These are phyloP conservation scores for Nannoperca australis DNA, from an alignment of 2,797 vertebrate species.

Conservation along the genomic window DNA sequence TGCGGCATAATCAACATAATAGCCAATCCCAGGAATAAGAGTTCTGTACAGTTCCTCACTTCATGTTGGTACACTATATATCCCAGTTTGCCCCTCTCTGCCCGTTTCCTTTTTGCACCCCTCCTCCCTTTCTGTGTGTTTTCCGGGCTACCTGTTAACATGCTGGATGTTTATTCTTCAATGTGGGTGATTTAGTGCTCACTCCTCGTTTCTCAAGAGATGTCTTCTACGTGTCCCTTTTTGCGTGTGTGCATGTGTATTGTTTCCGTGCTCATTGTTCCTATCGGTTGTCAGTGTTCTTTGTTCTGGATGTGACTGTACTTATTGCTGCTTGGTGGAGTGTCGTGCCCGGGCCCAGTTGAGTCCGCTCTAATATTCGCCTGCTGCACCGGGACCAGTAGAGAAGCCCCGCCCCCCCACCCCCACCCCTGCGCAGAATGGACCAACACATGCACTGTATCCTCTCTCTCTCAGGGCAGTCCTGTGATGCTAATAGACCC, in stretches of 20 bases:
- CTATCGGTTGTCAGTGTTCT: slow-evolving; percentile 10
- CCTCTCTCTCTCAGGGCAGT: slow-evolving; percentile 17
- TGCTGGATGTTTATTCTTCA: slow-evolving; percentile 25
- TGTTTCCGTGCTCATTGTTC: slow-evolving; percentile 8
- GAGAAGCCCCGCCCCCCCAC: not conserved
- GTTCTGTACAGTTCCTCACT: slow-evolving; percentile 5
- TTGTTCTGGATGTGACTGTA: slow-evolving; percentile 50
- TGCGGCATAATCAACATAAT: not conserved
- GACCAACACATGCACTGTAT: slow-evolving; percentile 60
- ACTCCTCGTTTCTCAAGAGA: slow-evolving; percentile 8
- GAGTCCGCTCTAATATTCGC: slow-evolving; percentile 47
- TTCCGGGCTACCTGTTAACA: slow-evolving; percentile 31
- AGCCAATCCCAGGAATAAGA: slow-evolving; percentile 9
- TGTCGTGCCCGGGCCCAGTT: slow-evolving; percentile 14
- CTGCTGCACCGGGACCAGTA: slow-evolving; percentile 56
- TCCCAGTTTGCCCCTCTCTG: slow-evolving; percentile 28
- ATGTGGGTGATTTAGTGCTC: slow-evolving; percentile 28
- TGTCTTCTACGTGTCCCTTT: slow-evolving; percentile 1
- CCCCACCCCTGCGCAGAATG: not conserved
- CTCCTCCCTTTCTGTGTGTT: slow-evolving; percentile 14
- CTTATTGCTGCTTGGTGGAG: slow-evolving; percentile 41
- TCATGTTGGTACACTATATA: slow-evolving; percentile 12
- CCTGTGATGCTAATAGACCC: slow-evolving; percentile 23
- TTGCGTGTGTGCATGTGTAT: slow-evolving; percentile 12
- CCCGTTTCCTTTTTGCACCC: slow-evolving; percentile 19